Base-by-base conservation (phyloP, 2,113 vertebrate species). In the Pavo muticus region DNA sequence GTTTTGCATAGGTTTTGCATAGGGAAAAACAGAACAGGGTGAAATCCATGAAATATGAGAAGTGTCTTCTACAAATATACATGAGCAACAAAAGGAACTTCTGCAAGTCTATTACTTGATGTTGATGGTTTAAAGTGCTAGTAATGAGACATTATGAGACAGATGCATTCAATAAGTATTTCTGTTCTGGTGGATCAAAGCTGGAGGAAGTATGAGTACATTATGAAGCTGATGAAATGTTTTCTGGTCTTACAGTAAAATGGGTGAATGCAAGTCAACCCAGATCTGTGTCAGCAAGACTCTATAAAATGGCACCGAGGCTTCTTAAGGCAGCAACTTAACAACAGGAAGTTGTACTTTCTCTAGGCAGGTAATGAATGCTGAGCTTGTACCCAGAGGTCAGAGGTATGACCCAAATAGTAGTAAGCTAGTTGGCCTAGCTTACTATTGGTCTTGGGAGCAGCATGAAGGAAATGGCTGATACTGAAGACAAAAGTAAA, bases 181-280 rank as follows among this genome's bases (percentile, higher is more conserved):
- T 89, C 87, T 97, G 82, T 85, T 95, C 88, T 91, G 45, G 32
- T 91, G 72, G 82, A 95, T 92, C 95, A 95, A 96, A 95, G 91
- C 71, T 90, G 87, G 82, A 80, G 82, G 90, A 94, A 94, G 47
- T 90, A 91, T 85, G 85, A 88, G 76, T 74, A 78, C 94, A 77
- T 87, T 86, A 93, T 87, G 86, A 91, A 93, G 69, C 47, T 88
- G 85, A 93, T 74, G 82, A 91, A 93, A 96, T 72, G 25, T 90
- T 91, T 95, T 95, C 87, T 92, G 45, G 44, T 84, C 85, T 88
- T 64, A 82, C 56, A 78, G 84, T 84, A 90, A 95, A 77, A 27
- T 64, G 47, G 15, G 47, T 87, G 64, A 93, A 77, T 67, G 59
- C 19, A 82, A 92, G n/a, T 61, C 81, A 89, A 50, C 48, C 79